Conservation (phyloP, 2,888 invertebrate species). For the Himalopsyche anomala region DNA sequence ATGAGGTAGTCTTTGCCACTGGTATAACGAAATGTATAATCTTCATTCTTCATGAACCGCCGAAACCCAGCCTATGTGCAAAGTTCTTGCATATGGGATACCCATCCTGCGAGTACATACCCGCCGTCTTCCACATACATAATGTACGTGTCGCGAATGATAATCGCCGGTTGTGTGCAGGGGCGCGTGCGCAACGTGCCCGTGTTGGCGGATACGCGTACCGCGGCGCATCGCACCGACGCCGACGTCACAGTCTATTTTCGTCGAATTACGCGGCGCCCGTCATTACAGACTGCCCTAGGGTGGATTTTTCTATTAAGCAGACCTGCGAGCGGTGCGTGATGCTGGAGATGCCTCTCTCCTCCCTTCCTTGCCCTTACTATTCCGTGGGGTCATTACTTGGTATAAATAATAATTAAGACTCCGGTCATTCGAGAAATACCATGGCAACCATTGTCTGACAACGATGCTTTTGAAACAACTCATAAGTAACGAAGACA, state of each 20-base stretch:
- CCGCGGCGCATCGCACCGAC: slow-evolving; percentile 22
- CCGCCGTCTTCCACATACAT: slow-evolving; percentile 19
- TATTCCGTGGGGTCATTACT: neutral
- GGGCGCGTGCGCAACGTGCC: neutral
- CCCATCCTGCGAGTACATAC: neutral
- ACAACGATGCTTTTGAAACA: too few relatives aligned
- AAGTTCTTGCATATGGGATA: neutral
- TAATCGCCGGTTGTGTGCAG: neutral
- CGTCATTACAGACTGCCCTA: slow-evolving; percentile 27
- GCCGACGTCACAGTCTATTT: slow-evolving; percentile 42
- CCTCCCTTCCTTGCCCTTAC: neutral
- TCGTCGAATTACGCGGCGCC: slow-evolving; percentile 38
- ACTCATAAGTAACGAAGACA: too few relatives aligned
- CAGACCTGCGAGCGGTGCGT: neutral
- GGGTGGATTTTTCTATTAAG: slow-evolving; percentile 38
- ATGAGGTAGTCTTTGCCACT: too few relatives aligned
- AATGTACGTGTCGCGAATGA: slow-evolving; percentile 33
- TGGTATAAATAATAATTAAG: too few relatives aligned
- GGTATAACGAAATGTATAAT: too few relatives aligned
- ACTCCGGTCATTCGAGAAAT: too few relatives aligned
- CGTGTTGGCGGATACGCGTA: slow-evolving; percentile 19
- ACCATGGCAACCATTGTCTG: too few relatives aligned
- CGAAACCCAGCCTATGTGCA: slow-evolving; percentile 17
- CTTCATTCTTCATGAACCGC: too few relatives aligned
- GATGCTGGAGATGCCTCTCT: neutral